Percentiles rank a stretch among this genome's conserved stretches.
Evolutionary conservation across 2,888 invertebrate genomes (phyloP).

Genomic region (Bombylius discolor): DNA sequence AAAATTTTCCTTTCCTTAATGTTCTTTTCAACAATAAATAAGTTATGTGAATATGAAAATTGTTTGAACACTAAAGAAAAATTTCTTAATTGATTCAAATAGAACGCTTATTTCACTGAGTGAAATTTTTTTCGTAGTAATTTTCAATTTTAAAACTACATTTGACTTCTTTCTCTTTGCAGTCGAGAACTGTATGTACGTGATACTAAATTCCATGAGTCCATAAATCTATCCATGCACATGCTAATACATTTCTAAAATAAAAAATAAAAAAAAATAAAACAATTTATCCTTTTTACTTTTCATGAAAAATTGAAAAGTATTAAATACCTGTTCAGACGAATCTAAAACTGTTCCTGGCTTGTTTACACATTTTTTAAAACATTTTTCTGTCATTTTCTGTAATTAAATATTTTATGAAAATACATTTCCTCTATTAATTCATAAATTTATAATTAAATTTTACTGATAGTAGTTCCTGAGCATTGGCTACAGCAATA

Average conservation of each 20-base stretch:
- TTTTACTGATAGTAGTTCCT: slow-evolving; percentile 71
- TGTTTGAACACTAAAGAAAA: too few species aligned
- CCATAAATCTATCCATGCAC: slow-evolving; percentile 98
- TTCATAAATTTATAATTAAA: neutral
- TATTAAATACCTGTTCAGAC: slow-evolving; percentile 60
- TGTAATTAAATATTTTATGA: slow-evolving; percentile 33
- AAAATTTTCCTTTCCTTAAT: too few species aligned
- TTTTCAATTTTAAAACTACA: slow-evolving; percentile 1
- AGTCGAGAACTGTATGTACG: slow-evolving; percentile 76
- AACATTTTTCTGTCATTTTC: slow-evolving; percentile 97
- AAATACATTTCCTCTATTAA: neutral
- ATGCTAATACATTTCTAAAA: slow-evolving; percentile 88
- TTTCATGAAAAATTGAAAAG: slow-evolving; percentile 13
- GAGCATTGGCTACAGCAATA: slow-evolving; percentile 85
- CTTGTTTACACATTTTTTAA: slow-evolving; percentile 83
- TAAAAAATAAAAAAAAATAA: slow-evolving; percentile 3
- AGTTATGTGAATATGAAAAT: too few species aligned
- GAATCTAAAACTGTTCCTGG: slow-evolving; percentile 81
- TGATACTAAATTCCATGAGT: slow-evolving; percentile 87
- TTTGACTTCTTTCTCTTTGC: slow-evolving; percentile 50
- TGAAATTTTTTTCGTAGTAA: too few species aligned
- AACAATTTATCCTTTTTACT: neutral
- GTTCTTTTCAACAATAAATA: too few species aligned
- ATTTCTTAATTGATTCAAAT: too few species aligned
- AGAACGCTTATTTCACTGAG: too few species aligned